phyloP scores from a whole-genome alignment of 1,140 invertebrate genomes.

The Heliconius melpomene region DNA sequence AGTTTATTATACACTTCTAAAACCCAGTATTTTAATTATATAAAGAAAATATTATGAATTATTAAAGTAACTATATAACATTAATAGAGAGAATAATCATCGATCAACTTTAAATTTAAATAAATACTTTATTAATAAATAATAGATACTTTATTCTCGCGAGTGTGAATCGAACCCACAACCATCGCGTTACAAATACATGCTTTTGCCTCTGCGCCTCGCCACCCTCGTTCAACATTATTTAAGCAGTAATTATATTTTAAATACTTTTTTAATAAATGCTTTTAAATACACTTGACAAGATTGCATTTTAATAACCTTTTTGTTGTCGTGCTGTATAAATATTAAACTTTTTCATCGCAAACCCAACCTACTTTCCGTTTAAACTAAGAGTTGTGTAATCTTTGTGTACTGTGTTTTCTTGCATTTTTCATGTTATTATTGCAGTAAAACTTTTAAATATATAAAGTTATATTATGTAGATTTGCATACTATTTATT shows the following conservation, averaged over 20 bases:
- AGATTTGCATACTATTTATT: too few relatives aligned
- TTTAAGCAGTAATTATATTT: too few relatives aligned
- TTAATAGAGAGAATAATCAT: too few relatives aligned
- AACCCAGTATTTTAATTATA: too few relatives aligned
- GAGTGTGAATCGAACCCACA: neutral
- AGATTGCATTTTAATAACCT: neutral
- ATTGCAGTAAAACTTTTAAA: too few relatives aligned
- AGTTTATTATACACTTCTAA: too few relatives aligned
- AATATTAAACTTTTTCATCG: constrained; percentile 4
- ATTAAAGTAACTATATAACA: too few relatives aligned
- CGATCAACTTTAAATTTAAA: too few relatives aligned
- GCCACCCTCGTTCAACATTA: neutral
- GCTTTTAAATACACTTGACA: neutral
- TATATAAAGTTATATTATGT: too few relatives aligned
- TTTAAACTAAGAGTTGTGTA: neutral
- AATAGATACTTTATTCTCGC: neutral
- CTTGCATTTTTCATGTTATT: neutral
- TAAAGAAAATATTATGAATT: too few relatives aligned
- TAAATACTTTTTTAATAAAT: too few relatives aligned
- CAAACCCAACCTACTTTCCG: neutral
- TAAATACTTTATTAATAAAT: too few relatives aligned
- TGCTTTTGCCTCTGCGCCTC: neutral
- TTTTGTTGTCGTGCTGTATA: neutral
- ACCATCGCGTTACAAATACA: neutral
- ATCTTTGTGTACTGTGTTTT: neutral